Evolutionary conservation across 2,797 vertebrate genomes (phyloP), one percentile per base, ranked within the genome.

Genomic region (Sebastes vulpes): DNA sequence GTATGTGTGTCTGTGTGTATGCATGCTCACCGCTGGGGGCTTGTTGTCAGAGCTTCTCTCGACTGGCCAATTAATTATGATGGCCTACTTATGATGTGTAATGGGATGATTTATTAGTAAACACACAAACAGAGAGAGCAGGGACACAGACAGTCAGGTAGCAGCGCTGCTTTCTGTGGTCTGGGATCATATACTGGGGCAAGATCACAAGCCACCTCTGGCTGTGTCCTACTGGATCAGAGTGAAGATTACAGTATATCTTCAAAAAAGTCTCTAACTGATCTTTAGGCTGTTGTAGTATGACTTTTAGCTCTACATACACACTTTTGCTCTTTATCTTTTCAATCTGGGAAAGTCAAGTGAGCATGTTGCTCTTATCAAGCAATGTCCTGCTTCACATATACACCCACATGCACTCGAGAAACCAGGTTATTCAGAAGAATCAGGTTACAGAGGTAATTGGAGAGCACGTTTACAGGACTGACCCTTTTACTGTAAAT

Each of bases 71-170:
- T 96, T 96, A 96, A 96, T 96, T 95, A 97, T 95, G 94, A 96
- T 96, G 95, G 94, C 95, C 95, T 96, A 96, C 94, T 96, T 96
- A 96, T 96, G 95, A 96, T 96, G 94, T 95, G 95, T 96, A 96
- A 96, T 96, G 91, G 93, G 92, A 94, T 96, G 95, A 96, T 96
- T 97, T 96, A 96, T 96, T 90, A 93, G 93, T 95, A 96, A 96
- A 96, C 95, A 96, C 94, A 95, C 93, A 94, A 93, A 91, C 90
- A 92, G 94, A 89, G 79, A 92, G 93, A 89, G 79, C 84, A 78
- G 89, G 90, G 87, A 93, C 93, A 75, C 80, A 86, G 89, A 84
- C 89, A 88, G 80, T 86, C 92, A 92, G 91, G 89, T 92, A 89
- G 82, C 74, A 70, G 77, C 11, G 28, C 73, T 73, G 81, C 63